phyloP scores from a whole-genome alignment of 1,140 invertebrate species.

The Camponotus vicinus region DNA sequence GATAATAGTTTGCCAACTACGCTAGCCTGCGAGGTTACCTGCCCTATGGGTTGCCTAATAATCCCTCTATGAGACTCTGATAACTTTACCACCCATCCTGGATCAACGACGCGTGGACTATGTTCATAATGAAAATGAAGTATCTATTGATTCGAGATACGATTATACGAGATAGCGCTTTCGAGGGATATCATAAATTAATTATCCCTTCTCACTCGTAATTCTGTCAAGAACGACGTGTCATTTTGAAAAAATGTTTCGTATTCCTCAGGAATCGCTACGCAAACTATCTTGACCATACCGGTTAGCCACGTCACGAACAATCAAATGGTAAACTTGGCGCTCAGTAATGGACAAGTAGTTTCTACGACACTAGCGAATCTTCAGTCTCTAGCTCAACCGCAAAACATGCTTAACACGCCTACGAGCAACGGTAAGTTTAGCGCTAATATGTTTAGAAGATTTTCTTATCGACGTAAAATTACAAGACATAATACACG shows the following conservation, averaged over 20 bases:
- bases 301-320: slow-evolving; percentile 94
- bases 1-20: slow-evolving; percentile 87
- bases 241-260: slow-evolving; percentile 31
- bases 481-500: neutral
- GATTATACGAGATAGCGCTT: slow-evolving; percentile 45
- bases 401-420: slow-evolving; percentile 88
- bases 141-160: slow-evolving; percentile 73
- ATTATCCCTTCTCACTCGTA: neutral
- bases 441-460: neutral
- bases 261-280: slow-evolving; percentile 92
- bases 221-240: too few relatives aligned
- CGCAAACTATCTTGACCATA: slow-evolving; percentile 97
- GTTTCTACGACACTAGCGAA: slow-evolving; percentile 94
- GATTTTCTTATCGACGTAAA: neutral
- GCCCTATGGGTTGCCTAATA: slow-evolving; percentile 86
- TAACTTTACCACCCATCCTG: slow-evolving; percentile 83
- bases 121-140: slow-evolving; percentile 75
- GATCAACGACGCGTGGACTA: slow-evolving; percentile 77
- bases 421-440: slow-evolving; percentile 86
- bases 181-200: slow-evolving; percentile 49
- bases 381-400: slow-evolving; percentile 92
- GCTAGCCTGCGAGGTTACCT: slow-evolving; percentile 83
- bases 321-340: slow-evolving; percentile 93
- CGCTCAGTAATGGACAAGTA: slow-evolving; percentile 93
- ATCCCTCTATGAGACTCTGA: slow-evolving; percentile 84